Percentiles rank a stretch among this genome's conserved stretches.
Evolutionary conservation across 2,888 invertebrate genomes (phyloP).

Genomic region (Euspilapteryx auroguttella): DNA sequence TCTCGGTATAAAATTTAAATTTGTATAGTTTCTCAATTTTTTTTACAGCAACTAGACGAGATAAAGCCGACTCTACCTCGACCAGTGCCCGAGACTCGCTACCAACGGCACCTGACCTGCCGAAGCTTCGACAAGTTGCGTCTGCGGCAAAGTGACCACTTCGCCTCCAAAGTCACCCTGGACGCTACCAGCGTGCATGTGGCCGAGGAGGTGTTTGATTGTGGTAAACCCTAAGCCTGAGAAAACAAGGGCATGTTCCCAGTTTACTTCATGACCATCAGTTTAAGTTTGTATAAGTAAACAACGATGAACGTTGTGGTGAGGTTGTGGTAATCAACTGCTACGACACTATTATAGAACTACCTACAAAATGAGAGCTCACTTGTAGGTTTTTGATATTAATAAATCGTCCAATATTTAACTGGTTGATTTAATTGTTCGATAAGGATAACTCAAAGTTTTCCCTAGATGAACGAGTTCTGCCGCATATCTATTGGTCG

Average conservation of each 20-base stretch:
- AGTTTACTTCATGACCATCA: too few relatives aligned
- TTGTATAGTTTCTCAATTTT: background rate
- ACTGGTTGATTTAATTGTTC: too few relatives aligned
- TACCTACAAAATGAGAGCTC: too few relatives aligned
- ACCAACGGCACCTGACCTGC: slow-evolving; percentile 21
- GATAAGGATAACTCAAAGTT: too few relatives aligned
- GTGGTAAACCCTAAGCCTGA: slow-evolving; percentile 27
- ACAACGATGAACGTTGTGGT: too few relatives aligned
- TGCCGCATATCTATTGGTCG: slow-evolving; percentile 26
- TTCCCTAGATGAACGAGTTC: slow-evolving; percentile 5
- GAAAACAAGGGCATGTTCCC: too few relatives aligned
- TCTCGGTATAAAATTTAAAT: too few relatives aligned
- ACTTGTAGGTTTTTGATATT: too few relatives aligned
- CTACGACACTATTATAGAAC: too few relatives aligned
- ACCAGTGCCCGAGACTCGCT: slow-evolving; percentile 14
- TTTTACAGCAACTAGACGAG: slow-evolving; percentile 24
- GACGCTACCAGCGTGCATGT: slow-evolving; percentile 36
- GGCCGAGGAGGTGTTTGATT: slow-evolving; percentile 35
- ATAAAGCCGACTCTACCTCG: slow-evolving; percentile 14
- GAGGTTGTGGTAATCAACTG: too few relatives aligned
- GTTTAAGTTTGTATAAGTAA: too few relatives aligned
- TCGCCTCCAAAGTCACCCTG: slow-evolving; percentile 28
- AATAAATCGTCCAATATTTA: too few relatives aligned
- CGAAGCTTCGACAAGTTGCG: slow-evolving; percentile 21
- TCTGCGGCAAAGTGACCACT: slow-evolving; percentile 26